Evolutionary conservation across 2,888 invertebrate genomes (phyloP).

Genomic region (Ferdinandea cuprea): DNA sequence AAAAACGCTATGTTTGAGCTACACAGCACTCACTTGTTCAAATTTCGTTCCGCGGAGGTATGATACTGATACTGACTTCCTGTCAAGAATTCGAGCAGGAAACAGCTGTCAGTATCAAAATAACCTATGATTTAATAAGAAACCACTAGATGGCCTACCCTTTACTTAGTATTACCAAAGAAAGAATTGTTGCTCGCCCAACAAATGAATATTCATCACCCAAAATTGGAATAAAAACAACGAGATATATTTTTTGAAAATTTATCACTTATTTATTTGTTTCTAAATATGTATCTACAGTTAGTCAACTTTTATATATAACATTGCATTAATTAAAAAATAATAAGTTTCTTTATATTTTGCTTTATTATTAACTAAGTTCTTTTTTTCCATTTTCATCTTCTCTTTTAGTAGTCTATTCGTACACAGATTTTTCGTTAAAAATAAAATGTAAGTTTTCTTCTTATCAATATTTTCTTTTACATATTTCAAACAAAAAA

Average conservation of each 20-base stretch:
- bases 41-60: too few species aligned
- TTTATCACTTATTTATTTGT: conserved; percentile 75
- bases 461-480: conserved; percentile 3
- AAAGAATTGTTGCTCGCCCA: too few species aligned
- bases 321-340: conserved; percentile 71
- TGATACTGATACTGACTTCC: too few species aligned
- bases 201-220: background rate
- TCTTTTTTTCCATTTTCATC: conserved; percentile 15
- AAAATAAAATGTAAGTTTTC: conserved; percentile 2
- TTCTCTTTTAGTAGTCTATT: conserved; percentile 51
- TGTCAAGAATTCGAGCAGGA: too few species aligned
- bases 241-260: conserved; percentile 62
- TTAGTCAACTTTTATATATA: conserved; percentile 74
- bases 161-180: too few species aligned
- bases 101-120: too few species aligned
- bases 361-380: conserved; percentile 13
- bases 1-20: too few species aligned
- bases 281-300: conserved; percentile 74
- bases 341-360: conserved; percentile 40
- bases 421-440: conserved; percentile 55
- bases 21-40: too few species aligned
- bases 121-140: too few species aligned
- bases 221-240: conserved; percentile 6
- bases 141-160: too few species aligned
- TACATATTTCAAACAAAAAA: conserved; percentile 28